These are phyloP conservation scores for Onychomys torridus DNA, from an alignment of 2,797 vertebrate genomes.

Conservation along the genomic window DNA sequence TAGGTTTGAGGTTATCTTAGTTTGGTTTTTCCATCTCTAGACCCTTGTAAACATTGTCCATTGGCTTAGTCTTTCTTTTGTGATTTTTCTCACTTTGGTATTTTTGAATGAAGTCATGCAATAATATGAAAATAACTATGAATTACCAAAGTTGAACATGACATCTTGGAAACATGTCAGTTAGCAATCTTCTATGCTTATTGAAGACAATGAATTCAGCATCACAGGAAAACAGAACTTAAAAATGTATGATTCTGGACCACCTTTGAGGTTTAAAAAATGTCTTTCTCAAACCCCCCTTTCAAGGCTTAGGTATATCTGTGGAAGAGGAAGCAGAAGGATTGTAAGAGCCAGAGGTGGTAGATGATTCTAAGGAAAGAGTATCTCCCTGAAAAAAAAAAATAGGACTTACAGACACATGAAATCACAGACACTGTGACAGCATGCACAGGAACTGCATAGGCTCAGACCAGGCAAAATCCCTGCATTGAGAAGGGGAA, in stretches of 20 bases:
- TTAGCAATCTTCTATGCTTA: not conserved
- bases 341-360: not conserved
- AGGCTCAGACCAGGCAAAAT: no score
- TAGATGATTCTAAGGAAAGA: not conserved
- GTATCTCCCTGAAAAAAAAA: not conserved
- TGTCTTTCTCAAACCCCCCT: not conserved
- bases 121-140: not conserved
- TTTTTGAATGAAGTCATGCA: slow-evolving; percentile 4
- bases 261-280: slow-evolving; percentile 10
- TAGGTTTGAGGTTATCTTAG: not conserved
- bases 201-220: not conserved
- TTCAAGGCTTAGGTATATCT: not conserved
- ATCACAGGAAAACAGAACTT: not conserved
- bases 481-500: not conserved
- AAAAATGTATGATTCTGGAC: not conserved
- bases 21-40: not conserved
- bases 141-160: slow-evolving; percentile 10
- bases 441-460: not conserved
- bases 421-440: not conserved
- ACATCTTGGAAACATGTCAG: not conserved
- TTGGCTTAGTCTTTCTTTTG: not conserved
- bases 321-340: not conserved
- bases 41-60: not conserved
- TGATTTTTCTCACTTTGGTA: not conserved
- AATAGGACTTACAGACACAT: not conserved